Conservation (phyloP, 53 echinoderm and acorn worm species). For the Glandiceps talaboti region DNA sequence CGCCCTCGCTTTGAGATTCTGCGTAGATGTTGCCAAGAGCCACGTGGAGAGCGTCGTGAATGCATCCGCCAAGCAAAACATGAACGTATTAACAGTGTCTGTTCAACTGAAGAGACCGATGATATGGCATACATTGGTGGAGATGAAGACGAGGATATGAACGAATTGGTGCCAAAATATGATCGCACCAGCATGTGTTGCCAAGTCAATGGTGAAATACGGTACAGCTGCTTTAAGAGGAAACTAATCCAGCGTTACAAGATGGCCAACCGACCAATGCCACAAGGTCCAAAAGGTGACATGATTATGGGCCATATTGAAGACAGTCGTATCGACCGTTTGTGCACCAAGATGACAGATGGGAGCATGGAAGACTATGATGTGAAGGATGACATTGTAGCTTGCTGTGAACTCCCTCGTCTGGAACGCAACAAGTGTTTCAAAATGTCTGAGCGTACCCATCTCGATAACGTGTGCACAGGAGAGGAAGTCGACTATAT, state of each 20-base stretch:
- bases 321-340: background rate
- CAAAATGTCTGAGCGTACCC: background rate
- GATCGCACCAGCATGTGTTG: background rate
- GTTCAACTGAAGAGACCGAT: background rate
- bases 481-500: background rate
- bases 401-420: background rate
- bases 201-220: background rate
- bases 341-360: background rate
- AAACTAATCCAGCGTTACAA: background rate
- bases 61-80: background rate
- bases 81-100: background rate
- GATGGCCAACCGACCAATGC: background rate
- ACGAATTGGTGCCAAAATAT: background rate
- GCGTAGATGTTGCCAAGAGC: background rate
- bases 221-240: background rate
- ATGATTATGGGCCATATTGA: background rate
- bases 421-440: background rate
- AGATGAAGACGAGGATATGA: background rate
- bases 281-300: background rate
- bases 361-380: background rate
- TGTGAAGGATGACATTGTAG: background rate
- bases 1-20: background rate
- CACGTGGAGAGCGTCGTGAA: background rate
- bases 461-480: background rate
- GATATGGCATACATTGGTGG: background rate